phyloP scores from a whole-genome alignment of 1,140 invertebrate species.

The Drosophila ironensis region DNA sequence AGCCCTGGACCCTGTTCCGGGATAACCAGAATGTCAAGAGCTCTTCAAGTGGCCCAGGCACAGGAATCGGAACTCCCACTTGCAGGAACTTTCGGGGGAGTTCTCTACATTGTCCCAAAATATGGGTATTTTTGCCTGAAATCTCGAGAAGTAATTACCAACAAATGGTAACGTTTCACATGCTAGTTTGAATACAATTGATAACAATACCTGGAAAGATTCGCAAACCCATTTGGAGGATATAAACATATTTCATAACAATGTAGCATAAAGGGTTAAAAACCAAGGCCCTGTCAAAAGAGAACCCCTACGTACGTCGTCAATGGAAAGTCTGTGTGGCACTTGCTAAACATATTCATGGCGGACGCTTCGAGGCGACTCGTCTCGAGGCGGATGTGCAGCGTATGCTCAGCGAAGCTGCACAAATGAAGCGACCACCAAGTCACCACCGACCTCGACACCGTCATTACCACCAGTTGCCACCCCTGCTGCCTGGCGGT shows the following conservation, averaged over 20 bases:
- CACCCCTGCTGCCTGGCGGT: constrained; percentile 22
- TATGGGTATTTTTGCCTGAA: too few species aligned
- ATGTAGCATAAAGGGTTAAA: not conserved
- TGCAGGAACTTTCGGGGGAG: not conserved
- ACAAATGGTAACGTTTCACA: too few species aligned
- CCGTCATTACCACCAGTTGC: constrained; percentile 66
- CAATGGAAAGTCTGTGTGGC: not conserved
- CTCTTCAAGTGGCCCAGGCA: constrained; percentile 33
- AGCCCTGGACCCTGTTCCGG: constrained; percentile 22
- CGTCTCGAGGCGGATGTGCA: constrained; percentile 58
- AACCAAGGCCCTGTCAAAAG: not conserved
- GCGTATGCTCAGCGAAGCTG: constrained; percentile 79
- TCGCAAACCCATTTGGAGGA: too few species aligned
- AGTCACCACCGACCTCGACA: constrained; percentile 73
- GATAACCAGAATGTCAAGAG: constrained; percentile 67
- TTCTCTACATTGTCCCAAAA: not conserved
- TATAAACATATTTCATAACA: not conserved
- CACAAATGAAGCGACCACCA: constrained; percentile 79
- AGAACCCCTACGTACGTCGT: not conserved
- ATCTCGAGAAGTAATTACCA: too few species aligned
- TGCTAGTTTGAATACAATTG: too few species aligned
- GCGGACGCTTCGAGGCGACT: not conserved
- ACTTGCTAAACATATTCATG: constrained; percentile 61
- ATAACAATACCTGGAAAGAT: too few species aligned
- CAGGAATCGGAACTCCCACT: constrained; percentile 50